Evolutionary conservation across 2,113 vertebrate species (phyloP).

Genomic region (Ciconia stormi): DNA sequence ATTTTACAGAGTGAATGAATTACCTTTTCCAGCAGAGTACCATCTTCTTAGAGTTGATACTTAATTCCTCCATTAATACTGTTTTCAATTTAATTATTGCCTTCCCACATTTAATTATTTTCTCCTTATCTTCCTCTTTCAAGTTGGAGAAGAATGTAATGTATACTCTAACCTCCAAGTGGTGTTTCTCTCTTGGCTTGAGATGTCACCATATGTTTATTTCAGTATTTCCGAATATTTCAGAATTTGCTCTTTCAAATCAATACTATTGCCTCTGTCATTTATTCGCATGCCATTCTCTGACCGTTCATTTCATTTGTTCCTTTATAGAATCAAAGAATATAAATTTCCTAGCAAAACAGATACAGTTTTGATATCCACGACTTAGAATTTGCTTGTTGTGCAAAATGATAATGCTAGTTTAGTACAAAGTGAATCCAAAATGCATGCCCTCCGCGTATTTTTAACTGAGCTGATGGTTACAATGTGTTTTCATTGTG

Average conservation of each 20-base stretch:
- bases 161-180: neutral
- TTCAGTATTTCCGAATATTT: neutral
- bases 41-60: neutral
- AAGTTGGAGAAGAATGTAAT: neutral
- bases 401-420: slow-evolving; percentile 24
- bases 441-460: slow-evolving; percentile 33
- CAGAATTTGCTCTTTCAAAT: neutral
- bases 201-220: neutral
- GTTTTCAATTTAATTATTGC: neutral
- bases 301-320: neutral
- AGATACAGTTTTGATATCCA: neutral
- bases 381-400: slow-evolving; percentile 23
- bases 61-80: neutral
- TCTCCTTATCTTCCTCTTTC: neutral
- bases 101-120: neutral
- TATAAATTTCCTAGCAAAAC: neutral
- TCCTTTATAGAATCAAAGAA: neutral
- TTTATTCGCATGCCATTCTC: neutral
- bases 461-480: slow-evolving; percentile 62
- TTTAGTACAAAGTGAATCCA: slow-evolving; percentile 49
- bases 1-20: neutral
- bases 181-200: neutral
- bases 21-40: neutral
- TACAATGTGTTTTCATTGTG: slow-evolving; percentile 65
- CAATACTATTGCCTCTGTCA: neutral